Conservation (phyloP, 2,797 vertebrate species). For the Capromys pilorides region DNA sequence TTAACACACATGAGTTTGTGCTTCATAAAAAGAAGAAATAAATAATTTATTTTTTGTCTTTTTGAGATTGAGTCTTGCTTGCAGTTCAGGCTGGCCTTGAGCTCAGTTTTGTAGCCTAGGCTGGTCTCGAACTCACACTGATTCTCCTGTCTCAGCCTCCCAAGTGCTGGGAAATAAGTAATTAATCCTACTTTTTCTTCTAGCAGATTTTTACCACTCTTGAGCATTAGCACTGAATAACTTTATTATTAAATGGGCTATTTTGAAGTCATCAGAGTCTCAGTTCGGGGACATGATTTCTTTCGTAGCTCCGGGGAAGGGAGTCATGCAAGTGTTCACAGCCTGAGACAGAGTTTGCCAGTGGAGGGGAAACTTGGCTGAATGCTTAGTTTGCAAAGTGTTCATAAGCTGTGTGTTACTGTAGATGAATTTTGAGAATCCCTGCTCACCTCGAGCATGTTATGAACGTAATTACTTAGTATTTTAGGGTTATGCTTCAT, state of each 20-base stretch:
- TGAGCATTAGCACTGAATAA: constrained; percentile 26
- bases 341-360: background rate
- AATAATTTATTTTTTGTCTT: too few species aligned
- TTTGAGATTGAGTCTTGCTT: too few species aligned
- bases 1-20: background rate
- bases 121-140: too few species aligned
- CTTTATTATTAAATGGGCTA: background rate
- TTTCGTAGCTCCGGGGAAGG: background rate
- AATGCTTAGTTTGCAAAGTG: background rate
- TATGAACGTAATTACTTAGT: background rate
- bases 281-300: background rate
- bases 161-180: background rate
- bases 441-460: background rate
- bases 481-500: background rate
- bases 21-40: background rate
- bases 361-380: background rate
- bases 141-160: too few species aligned
- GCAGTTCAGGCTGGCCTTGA: too few species aligned
- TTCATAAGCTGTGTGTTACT: background rate
- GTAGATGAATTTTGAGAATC: background rate
- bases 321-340: rapidly evolving
- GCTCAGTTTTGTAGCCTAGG: too few species aligned
- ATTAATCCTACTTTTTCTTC: constrained; percentile 22
- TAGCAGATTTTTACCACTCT: constrained; percentile 38
- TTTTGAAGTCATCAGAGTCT: background rate